These are phyloP conservation scores for Hydrophis major DNA, from an alignment of 2,797 vertebrate genomes.

Conservation along the genomic window DNA sequence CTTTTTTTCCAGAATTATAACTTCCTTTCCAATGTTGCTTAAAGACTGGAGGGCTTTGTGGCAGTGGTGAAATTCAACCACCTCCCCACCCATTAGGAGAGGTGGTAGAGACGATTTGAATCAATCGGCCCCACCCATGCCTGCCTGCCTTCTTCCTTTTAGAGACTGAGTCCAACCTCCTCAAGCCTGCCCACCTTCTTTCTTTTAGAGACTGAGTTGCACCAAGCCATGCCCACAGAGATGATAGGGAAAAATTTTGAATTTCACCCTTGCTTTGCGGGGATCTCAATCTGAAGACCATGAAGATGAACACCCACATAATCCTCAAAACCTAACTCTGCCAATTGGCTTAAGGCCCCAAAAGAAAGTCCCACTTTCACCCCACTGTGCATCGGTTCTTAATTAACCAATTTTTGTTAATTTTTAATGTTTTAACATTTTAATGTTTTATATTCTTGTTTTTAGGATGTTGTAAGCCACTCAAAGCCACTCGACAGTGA, in stretches of 20 bases:
- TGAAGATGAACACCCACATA: neutral
- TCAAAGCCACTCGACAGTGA: no score
- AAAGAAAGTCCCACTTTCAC: neutral
- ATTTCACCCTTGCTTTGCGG: no score
- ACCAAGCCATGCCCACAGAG: no score
- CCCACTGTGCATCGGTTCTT: neutral
- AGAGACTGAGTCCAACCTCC: no score
- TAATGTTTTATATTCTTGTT: neutral
- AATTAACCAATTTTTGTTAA: neutral
- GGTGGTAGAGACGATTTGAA: no score
- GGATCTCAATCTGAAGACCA: neutral
- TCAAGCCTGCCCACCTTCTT: no score
- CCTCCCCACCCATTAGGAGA: no score
- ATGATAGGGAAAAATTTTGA: no score
- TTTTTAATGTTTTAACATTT: neutral
- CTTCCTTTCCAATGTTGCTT: neutral
- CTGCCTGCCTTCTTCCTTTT: no score
- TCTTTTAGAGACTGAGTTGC: no score
- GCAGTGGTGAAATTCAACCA: no score
- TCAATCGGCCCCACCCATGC: no score
- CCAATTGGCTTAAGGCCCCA: neutral
- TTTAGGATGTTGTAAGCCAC: neutral
- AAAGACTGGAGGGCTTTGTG: neutral
- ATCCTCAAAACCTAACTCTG: neutral
- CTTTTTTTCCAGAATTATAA: neutral